These are phyloP conservation scores for Crocallis elinguaria DNA, from an alignment of 2,888 invertebrate genomes.

Conservation along the genomic window DNA sequence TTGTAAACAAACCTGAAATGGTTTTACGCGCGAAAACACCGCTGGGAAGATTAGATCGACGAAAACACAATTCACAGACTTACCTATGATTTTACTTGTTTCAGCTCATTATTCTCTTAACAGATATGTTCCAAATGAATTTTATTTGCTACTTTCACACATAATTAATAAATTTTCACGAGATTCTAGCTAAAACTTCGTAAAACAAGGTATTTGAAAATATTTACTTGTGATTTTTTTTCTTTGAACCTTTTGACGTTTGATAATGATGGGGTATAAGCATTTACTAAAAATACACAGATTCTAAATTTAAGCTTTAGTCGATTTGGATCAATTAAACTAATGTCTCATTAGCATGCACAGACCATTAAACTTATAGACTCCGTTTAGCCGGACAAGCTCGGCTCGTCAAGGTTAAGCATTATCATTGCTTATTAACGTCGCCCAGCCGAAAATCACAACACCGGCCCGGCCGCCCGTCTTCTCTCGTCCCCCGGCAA, in stretches of 20 bases:
- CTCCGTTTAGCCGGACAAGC: no score
- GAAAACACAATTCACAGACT: slow-evolving; percentile 36
- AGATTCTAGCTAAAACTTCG: slow-evolving; percentile 4
- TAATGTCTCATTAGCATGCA: no score
- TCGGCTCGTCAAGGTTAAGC: no score
- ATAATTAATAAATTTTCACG: slow-evolving; percentile 10
- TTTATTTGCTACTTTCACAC: slow-evolving; percentile 26
- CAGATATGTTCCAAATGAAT: slow-evolving; percentile 1
- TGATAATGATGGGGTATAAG: not conserved
- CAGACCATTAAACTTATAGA: no score
- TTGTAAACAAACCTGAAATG: slow-evolving; percentile 41
- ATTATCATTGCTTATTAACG: no score
- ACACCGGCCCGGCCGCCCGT: no score
- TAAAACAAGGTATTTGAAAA: slow-evolving; percentile 30
- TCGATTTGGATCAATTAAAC: no score
- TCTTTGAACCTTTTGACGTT: slow-evolving; percentile 19
- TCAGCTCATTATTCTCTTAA: not conserved
- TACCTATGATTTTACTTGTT: slow-evolving; percentile 40
- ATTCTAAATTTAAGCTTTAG: no score
- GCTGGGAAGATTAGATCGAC: slow-evolving; percentile 50
- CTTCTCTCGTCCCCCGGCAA: no score
- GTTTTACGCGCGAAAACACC: slow-evolving; percentile 60
- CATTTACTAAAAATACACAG: not conserved
- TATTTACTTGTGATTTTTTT: slow-evolving; percentile 32
- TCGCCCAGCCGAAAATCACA: no score